phyloP scores from a whole-genome alignment of 1,140 invertebrate species.

The Leptonema lineaticorne region DNA sequence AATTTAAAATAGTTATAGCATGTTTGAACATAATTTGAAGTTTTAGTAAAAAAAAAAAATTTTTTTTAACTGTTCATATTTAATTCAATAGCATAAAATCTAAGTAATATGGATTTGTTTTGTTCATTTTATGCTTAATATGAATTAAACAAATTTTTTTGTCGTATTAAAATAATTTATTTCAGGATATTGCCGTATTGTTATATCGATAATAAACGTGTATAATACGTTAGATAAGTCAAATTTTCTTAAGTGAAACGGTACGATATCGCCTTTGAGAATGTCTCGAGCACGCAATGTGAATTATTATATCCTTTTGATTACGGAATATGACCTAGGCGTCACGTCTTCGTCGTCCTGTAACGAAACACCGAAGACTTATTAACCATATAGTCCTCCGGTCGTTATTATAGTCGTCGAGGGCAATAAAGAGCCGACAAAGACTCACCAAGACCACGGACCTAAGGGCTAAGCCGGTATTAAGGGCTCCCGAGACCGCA shows the following conservation, averaged over 20 bases:
- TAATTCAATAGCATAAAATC: too few species aligned
- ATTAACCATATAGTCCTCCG: background rate
- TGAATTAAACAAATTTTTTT: too few species aligned
- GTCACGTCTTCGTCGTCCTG: background rate
- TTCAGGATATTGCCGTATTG: too few species aligned
- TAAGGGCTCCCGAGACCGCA: conserved; percentile 22
- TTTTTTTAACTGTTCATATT: too few species aligned
- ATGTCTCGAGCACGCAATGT: background rate
- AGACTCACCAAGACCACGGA: background rate
- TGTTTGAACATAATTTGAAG: too few species aligned
- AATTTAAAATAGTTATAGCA: too few species aligned
- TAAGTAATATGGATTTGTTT: too few species aligned
- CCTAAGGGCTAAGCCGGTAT: conserved; percentile 25
- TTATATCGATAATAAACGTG: too few species aligned
- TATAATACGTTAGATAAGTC: too few species aligned
- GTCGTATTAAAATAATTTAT: too few species aligned
- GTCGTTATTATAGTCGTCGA: conserved; percentile 8
- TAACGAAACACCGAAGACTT: background rate
- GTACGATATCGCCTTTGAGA: background rate
- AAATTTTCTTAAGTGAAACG: background rate
- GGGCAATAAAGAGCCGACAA: conserved; percentile 19
- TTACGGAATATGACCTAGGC: background rate
- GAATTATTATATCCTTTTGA: background rate
- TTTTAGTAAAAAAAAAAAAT: too few species aligned
- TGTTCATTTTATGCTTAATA: too few species aligned